Evolutionary conservation across 2,113 vertebrate genomes (phyloP).

Genomic region (Dromiciops gliroides): DNA sequence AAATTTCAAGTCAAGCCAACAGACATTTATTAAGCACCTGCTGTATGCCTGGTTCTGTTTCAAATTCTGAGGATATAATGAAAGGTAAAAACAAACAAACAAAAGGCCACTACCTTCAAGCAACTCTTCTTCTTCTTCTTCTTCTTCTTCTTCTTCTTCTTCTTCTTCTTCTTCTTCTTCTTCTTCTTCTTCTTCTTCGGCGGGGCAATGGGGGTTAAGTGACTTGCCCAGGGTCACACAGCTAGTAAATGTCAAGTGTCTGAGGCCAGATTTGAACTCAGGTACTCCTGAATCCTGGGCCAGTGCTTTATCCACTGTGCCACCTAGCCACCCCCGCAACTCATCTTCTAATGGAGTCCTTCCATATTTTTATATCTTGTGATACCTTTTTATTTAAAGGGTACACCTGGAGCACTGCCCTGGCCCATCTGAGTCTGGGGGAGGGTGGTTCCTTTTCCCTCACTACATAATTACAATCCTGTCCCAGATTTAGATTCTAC

Average conservation of each 20-base stretch:
- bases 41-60: not conserved
- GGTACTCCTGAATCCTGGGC: no score
- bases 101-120: not conserved
- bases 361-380: not conserved
- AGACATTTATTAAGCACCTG: not conserved
- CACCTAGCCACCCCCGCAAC: no score
- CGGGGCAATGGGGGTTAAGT: no score
- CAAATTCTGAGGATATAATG: not conserved
- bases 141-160: no score
- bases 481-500: not conserved
- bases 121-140: not conserved
- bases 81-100: not conserved
- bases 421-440: not conserved
- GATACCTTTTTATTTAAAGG: not conserved
- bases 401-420: not conserved
- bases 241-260: no score
- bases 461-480: not conserved
- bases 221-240: no score
- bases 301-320: no score
- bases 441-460: not conserved
- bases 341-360: not conserved
- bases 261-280: no score
- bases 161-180: no score
- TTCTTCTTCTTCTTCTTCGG: no score
- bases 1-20: not conserved